phyloP scores from a whole-genome alignment of 2,113 vertebrate species.

The Chionodraco myersi region DNA sequence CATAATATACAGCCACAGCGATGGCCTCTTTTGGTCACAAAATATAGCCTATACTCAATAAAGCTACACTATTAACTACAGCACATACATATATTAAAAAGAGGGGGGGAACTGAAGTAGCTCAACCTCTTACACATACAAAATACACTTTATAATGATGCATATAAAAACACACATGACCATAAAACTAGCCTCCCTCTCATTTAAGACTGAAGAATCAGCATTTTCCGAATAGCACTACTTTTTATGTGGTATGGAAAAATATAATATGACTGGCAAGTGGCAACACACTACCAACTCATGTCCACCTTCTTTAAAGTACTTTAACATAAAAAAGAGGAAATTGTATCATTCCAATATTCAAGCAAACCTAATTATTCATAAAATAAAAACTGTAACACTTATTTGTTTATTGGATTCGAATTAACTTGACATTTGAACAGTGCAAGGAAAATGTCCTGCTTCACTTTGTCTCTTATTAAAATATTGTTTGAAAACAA shows the following conservation, averaged over 20 bases:
- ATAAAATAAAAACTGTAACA: not conserved
- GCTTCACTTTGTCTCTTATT: conserved; percentile 13
- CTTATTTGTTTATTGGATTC: not conserved
- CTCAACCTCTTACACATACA: conserved; percentile 18
- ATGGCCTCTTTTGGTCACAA: conserved; percentile 48
- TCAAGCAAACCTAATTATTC: not conserved
- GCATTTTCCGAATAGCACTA: not conserved
- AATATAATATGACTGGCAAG: not conserved
- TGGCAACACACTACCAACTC: not conserved
- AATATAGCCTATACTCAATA: conserved; percentile 40
- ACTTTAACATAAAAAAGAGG: not conserved
- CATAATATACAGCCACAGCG: conserved; percentile 54
- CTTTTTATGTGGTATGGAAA: not conserved
- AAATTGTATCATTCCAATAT: not conserved
- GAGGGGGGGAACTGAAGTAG: conserved; percentile 18
- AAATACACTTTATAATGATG: conserved; percentile 9
- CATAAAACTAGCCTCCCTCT: conserved; percentile 3
- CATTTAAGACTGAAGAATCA: not conserved
- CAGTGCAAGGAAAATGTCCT: not conserved
- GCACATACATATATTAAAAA: conserved; percentile 45
- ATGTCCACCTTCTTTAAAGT: not conserved
- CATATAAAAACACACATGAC: conserved; percentile 23
- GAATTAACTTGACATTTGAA: not conserved
- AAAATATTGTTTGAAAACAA: conserved; percentile 25
- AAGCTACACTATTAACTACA: conserved; percentile 54